These are phyloP conservation scores for Cephus rjabovi DNA, from an alignment of 2,888 invertebrate species.

Conservation along the genomic window DNA sequence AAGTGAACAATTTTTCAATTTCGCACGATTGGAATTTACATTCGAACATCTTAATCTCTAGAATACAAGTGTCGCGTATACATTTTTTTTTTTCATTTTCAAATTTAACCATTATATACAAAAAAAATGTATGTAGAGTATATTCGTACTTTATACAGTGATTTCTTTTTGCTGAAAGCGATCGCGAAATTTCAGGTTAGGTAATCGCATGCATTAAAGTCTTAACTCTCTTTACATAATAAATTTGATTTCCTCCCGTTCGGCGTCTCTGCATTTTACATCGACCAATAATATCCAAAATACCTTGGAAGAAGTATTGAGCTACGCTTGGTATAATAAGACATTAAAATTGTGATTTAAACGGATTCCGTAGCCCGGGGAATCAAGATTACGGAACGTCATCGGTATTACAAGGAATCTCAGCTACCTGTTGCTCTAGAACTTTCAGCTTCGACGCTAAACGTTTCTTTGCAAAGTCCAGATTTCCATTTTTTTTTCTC, in stretches of 20 bases:
- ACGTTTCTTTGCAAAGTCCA: not conserved
- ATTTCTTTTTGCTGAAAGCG: not conserved
- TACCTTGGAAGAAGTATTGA: not conserved
- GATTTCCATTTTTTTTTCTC: not conserved
- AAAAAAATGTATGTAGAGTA: not conserved
- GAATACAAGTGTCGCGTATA: not conserved
- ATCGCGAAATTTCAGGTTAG: not conserved
- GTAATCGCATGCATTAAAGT: slow-evolving; percentile 20
- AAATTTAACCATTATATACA: not conserved
- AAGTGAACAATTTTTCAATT: not conserved
- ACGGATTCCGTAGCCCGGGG: not conserved
- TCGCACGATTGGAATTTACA: not conserved
- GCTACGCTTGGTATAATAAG: not conserved
- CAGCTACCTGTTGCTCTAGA: not conserved
- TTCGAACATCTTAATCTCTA: not conserved
- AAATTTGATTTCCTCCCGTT: slow-evolving; percentile 14
- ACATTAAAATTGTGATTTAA: slow-evolving; percentile 1
- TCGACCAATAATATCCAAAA: not conserved
- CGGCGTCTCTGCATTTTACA: slow-evolving; percentile 1
- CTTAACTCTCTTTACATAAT: slow-evolving; percentile 19
- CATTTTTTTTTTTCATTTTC: too few species aligned
- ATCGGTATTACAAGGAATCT: not conserved
- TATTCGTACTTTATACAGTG: not conserved
- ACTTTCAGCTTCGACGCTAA: not conserved
- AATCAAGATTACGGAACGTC: not conserved